phyloP scores from a whole-genome alignment of 2,888 invertebrate species.

The Heliconius aoede region DNA sequence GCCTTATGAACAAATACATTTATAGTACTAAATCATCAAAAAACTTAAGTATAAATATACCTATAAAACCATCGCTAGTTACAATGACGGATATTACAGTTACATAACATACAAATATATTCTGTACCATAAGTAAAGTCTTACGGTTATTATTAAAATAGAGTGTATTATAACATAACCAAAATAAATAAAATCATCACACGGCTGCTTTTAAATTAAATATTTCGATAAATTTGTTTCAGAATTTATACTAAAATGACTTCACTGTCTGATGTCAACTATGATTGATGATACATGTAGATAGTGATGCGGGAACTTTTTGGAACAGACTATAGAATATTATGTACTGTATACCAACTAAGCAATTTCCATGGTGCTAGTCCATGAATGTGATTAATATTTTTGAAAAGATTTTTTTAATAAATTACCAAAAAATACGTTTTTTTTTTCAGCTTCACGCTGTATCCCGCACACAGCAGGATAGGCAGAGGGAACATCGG shows the following conservation, averaged over 20 bases:
- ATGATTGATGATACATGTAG: neutral
- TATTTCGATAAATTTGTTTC: neutral
- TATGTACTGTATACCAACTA: no score
- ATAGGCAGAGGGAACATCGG: no score
- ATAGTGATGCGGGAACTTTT: neutral
- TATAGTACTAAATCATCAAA: no score
- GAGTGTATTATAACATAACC: neutral
- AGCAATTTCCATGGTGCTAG: no score
- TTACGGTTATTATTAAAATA: neutral
- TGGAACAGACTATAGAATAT: neutral
- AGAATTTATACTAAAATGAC: conserved; percentile 1
- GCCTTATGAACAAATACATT: no score
- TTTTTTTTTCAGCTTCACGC: no score
- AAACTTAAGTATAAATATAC: no score
- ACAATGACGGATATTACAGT: neutral
- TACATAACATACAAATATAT: neutral
- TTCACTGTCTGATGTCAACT: neutral
- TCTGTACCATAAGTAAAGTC: neutral
- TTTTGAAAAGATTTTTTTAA: no score
- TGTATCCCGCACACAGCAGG: no score
- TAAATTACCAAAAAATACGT: no score
- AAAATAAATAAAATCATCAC: neutral
- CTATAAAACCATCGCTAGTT: neutral
- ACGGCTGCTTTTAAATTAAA: neutral
- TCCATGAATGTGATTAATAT: no score